Percentiles rank a stretch among this genome's conserved stretches.
These are phyloP conservation scores for Leptosomus discolor DNA, from an alignment of 2,113 vertebrate genomes.

Conservation along the genomic window DNA sequence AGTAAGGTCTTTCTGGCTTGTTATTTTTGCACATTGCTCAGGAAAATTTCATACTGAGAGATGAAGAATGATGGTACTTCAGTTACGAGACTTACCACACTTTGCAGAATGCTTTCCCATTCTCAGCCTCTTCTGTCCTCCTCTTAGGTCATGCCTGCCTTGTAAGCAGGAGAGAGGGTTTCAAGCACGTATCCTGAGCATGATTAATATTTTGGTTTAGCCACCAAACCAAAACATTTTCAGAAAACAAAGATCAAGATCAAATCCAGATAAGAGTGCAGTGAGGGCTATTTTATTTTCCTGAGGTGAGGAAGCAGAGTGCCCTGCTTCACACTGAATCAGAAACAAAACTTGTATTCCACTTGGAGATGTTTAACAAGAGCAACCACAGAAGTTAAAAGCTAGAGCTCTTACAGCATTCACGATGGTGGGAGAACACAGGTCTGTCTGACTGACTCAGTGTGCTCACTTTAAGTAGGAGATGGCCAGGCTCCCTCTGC, in stretches of 20 bases:
- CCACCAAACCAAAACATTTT: neutral
- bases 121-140: neutral
- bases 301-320: neutral
- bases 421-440: accelerated
- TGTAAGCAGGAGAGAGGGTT: neutral
- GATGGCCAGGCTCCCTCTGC: neutral
- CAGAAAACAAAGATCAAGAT: neutral
- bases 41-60: neutral
- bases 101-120: neutral
- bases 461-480: neutral
- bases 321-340: neutral
- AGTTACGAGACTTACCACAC: neutral
- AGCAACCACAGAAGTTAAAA: neutral
- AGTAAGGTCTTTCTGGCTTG: neutral
- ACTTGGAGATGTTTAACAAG: neutral
- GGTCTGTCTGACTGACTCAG: neutral
- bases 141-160: neutral
- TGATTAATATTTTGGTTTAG: neutral
- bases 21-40: neutral
- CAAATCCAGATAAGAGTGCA: neutral
- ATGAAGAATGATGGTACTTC: neutral
- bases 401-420: neutral
- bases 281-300: neutral
- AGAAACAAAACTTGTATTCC: neutral
- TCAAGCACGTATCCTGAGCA: neutral